Base-by-base conservation (phyloP, 2,113 vertebrate species). In the Oncorhynchus gorbuscha region DNA sequence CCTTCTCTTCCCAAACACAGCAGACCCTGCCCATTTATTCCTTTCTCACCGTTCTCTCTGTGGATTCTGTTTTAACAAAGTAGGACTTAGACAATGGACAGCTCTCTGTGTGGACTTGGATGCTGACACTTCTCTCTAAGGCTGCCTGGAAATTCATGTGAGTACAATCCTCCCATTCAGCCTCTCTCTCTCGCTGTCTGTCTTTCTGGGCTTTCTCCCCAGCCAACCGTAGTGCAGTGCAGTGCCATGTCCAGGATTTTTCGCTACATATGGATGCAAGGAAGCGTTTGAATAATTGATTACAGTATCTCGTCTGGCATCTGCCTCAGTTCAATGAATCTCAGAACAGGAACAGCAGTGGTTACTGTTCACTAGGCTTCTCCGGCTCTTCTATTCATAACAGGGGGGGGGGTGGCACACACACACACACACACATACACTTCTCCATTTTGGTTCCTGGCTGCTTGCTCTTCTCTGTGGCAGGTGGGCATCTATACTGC, bases 401-500 rank as follows among this genome's bases (percentile, higher is more conserved):
- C 5, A 22, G n/a, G n/a, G n/a, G n/a, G n/a, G n/a, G 58, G 18
- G 18, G 2, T n/a, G 18, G 24, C 39, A 45, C 8, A 2, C 39
- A 45, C 9, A 3, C 83, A 82, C 87, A 2, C 35, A 35, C 83
- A 82, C 87, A 78, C 87, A 83, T 26, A 13, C 65, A 67, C 76
- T 82, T 89, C 84, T 87, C 87, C 86, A 91, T 89, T 90, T 88
- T 85, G 79, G 78, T 72, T 87, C 72, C 35, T n/a, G 66, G 81
- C 79, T 72, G 71, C 77, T 78, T 82, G 13, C 55, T 75, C 48
- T 71, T 86, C 69, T 66, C 16, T 61, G 84, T 71, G 69, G 91
- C 91, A 91, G 89, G 90, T 92, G 90, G 87, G 89, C 87, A 87
- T 88, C 81, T 77, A 72, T 89, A 85, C 89, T 90, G 90, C 89